Percentiles rank a stretch among this genome's conserved stretches.
These are phyloP conservation scores for Characodon lateralis DNA, from an alignment of 2,797 vertebrate genomes.

Conservation along the genomic window DNA sequence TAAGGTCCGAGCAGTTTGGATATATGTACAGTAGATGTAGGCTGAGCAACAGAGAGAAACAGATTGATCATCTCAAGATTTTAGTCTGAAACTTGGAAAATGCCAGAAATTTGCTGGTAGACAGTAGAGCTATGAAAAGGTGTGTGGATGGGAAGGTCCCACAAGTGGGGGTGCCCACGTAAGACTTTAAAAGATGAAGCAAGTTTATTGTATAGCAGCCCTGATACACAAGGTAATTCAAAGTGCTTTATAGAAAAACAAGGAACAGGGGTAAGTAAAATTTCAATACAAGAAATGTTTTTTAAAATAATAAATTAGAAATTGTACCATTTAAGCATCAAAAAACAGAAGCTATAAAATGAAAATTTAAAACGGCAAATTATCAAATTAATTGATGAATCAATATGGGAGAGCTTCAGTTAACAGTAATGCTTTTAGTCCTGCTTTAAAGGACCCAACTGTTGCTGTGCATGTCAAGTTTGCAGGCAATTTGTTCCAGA, in stretches of 20 bases:
- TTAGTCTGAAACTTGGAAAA: neutral
- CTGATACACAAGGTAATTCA: neutral
- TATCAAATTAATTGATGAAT: too few species aligned
- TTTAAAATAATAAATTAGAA: too few species aligned
- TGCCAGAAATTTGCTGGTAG: neutral
- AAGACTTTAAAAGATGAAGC: neutral
- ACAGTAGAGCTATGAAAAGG: neutral
- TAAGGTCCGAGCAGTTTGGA: neutral
- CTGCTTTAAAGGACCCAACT: neutral
- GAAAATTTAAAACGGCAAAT: neutral
- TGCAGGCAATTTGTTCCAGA: neutral
- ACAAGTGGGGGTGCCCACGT: neutral
- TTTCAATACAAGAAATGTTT: neutral
- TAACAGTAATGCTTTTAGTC: neutral
- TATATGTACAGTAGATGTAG: neutral
- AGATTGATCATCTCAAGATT: neutral
- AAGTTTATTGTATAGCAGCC: neutral
- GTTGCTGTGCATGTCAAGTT: neutral
- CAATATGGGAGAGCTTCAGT: neutral
- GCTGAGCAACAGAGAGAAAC: neutral
- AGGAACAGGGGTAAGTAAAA: neutral
- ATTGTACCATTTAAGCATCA: neutral
- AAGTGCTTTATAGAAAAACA: neutral
- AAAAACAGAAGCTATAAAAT: neutral
- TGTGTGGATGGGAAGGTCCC: neutral